These are phyloP conservation scores for Ostrea denselamellosa DNA, from an alignment of 1,140 invertebrate genomes.

Conservation along the genomic window DNA sequence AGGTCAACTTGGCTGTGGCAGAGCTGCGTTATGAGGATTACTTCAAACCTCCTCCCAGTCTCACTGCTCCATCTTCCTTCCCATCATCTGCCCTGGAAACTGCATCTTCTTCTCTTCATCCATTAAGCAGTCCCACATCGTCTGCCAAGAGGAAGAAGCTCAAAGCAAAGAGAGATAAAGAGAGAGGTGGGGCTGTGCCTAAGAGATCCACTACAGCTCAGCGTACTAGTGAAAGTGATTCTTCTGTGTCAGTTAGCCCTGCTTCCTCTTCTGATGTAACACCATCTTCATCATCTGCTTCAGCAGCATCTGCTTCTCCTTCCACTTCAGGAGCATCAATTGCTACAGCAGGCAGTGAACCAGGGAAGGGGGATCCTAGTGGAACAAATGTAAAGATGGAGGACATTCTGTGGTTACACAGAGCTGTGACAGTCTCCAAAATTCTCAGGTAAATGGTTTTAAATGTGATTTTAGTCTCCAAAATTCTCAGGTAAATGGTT, in stretches of 20 bases:
- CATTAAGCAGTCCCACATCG: conserved; percentile 63
- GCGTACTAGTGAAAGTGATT: conserved; percentile 68
- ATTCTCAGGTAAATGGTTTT: conserved; percentile 62
- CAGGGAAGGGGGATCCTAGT: conserved; percentile 38
- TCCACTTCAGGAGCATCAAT: conserved; percentile 43
- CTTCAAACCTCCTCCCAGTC: conserved; percentile 52
- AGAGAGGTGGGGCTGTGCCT: conserved; percentile 57
- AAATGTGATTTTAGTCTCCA: conserved; percentile 57
- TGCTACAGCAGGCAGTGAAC: conserved; percentile 42
- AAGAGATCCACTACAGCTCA: conserved; percentile 55
- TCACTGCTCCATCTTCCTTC: conserved; percentile 40
- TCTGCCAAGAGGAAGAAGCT: conserved; percentile 76
- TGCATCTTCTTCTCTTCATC: conserved; percentile 49
- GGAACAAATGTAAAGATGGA: conserved; percentile 68
- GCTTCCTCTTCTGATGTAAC: conserved; percentile 47
- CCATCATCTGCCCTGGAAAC: conserved; percentile 54
- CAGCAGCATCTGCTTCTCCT: conserved; percentile 2
- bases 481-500: conserved; percentile 65
- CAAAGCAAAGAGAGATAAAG: conserved; percentile 75
- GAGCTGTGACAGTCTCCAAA: conserved; percentile 71
- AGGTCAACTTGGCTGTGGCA: conserved; percentile 75
- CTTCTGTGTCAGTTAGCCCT: conserved; percentile 27
- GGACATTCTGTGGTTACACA: conserved; percentile 76
- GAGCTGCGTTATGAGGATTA: conserved; percentile 69
- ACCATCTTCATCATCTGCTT: conserved; percentile 40